These are phyloP conservation scores for Hypsibius dujardini DNA, from an alignment of 1,140 invertebrate genomes.

Conservation along the genomic window DNA sequence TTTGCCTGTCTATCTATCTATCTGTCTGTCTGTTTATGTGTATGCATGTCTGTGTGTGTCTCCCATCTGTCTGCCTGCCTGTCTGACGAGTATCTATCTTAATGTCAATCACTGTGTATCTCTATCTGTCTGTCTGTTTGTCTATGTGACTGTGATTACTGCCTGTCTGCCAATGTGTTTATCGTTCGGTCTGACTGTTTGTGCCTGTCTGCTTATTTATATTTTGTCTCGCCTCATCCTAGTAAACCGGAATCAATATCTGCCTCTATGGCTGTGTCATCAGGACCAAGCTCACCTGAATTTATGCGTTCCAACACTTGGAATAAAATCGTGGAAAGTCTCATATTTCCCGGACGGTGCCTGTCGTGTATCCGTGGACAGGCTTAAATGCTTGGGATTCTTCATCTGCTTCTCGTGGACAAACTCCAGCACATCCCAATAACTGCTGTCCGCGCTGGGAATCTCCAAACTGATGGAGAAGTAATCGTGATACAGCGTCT, in stretches of 20 bases:
- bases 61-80: no score
- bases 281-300: slow-evolving; percentile 21
- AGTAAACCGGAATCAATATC: slow-evolving; percentile 30
- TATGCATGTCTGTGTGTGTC: no score
- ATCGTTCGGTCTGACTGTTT: no score
- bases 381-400: slow-evolving; percentile 31
- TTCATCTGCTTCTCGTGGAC: slow-evolving; percentile 15
- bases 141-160: no score
- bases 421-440: slow-evolving; percentile 28
- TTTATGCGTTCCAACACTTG: slow-evolving; percentile 33
- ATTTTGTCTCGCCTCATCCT: slow-evolving; percentile 31
- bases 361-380: slow-evolving; percentile 32
- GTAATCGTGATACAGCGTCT: neutral
- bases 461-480: slow-evolving; percentile 31
- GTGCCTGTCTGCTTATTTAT: no score
- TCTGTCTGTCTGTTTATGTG: no score
- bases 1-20: no score
- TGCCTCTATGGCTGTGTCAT: slow-evolving; percentile 31
- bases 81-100: no score
- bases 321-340: slow-evolving; percentile 34
- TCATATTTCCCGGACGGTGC: slow-evolving; percentile 29
- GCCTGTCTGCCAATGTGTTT: no score
- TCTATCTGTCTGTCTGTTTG: no score
- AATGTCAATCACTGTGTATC: no score
- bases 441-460: slow-evolving; percentile 33